A percentile compares a stretch with the other conserved stretches of the same genome.
Conservation (phyloP, 2,113 vertebrate species). For the Mola mola region DNA sequence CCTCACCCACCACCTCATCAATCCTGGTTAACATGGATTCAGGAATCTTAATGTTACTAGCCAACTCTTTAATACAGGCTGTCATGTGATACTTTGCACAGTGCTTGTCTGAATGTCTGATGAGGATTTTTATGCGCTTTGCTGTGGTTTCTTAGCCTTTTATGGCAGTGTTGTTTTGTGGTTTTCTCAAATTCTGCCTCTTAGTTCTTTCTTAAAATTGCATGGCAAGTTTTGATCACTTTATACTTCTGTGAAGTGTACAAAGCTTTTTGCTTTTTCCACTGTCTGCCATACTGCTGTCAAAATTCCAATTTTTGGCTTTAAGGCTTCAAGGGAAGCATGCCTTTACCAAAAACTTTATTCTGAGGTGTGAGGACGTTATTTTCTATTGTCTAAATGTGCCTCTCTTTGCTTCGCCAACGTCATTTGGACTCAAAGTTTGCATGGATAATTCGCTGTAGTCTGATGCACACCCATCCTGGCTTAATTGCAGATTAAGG, state of each 20-base stretch:
- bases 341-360: conserved; percentile 25
- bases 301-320: conserved; percentile 18
- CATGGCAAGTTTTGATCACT: conserved; percentile 28
- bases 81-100: conserved; percentile 48
- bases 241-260: conserved; percentile 37
- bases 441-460: no score
- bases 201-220: conserved; percentile 21
- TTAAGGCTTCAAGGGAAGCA: conserved; percentile 25
- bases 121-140: conserved; percentile 48
- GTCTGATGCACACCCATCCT: no score
- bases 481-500: no score
- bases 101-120: conserved; percentile 41
- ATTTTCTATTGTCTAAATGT: background rate
- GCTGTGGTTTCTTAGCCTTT: conserved; percentile 44
- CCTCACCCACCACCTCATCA: conserved; percentile 49
- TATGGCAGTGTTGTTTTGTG: conserved; percentile 30
- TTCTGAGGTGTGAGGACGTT: background rate
- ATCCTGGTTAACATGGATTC: conserved; percentile 42
- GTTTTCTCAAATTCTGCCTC: conserved; percentile 40
- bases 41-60: conserved; percentile 10
- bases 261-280: conserved; percentile 21
- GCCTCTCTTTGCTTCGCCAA: conserved; percentile 6
- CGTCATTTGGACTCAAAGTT: no score
- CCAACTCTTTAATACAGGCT: conserved; percentile 22
- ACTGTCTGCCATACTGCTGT: conserved; percentile 19